Percentiles rank a stretch among this genome's conserved stretches.
Evolutionary conservation across 2,113 vertebrate genomes (phyloP).

Genomic region (Seriola rivoliana): DNA sequence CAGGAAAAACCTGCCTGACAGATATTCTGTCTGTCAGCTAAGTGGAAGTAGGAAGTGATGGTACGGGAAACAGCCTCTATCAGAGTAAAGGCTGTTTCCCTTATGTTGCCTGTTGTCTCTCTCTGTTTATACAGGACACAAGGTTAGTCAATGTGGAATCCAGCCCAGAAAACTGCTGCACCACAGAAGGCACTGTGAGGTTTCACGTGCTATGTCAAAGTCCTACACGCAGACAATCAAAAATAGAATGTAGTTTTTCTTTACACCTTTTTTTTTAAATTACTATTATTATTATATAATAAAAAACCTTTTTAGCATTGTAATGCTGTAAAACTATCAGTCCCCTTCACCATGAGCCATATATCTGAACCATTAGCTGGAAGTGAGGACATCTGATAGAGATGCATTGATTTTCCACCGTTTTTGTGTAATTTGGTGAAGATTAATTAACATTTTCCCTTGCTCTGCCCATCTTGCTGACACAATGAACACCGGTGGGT

Average conservation of each 20-base stretch:
- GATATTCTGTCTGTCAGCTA: constrained; percentile 77
- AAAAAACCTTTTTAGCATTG: constrained; percentile 8
- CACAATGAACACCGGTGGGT: constrained; percentile 73
- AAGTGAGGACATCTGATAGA: constrained; percentile 53
- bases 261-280: background rate
- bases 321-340: constrained; percentile 29
- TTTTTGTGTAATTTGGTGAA: constrained; percentile 75
- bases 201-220: constrained; percentile 28
- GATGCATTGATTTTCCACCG: constrained; percentile 66
- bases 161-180: constrained; percentile 65
- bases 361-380: constrained; percentile 42
- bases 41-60: constrained; percentile 72
- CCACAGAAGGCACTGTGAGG: constrained; percentile 17
- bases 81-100: constrained; percentile 70
- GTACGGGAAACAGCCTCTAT: constrained; percentile 70
- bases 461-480: constrained; percentile 58
- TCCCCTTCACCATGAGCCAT: constrained; percentile 41
- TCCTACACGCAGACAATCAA: constrained; percentile 8
- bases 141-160: constrained; percentile 68
- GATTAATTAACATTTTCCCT: constrained; percentile 76
- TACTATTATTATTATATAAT: constrained; percentile 10
- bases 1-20: constrained; percentile 71
- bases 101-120: constrained; percentile 63
- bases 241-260: constrained; percentile 18
- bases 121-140: constrained; percentile 61